Conservation (phyloP, 2,113 vertebrate genomes). For the Pelodiscus sinensis region DNA sequence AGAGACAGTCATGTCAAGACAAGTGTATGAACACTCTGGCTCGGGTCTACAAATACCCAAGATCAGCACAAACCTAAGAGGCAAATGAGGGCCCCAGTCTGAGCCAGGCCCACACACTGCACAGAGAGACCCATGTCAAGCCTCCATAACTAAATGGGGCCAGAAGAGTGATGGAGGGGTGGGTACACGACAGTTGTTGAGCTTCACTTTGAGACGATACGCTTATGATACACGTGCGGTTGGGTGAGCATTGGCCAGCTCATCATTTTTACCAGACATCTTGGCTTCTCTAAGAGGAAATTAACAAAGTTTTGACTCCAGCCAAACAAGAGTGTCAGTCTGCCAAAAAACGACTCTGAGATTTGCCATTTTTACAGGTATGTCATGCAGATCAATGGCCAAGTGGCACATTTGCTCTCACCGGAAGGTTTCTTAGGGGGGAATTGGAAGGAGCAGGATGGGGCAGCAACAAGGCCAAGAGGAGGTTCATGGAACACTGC, state of each 20-base stretch:
- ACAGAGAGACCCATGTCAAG: too few species aligned
- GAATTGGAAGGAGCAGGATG: neutral
- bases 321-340: neutral
- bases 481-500: neutral
- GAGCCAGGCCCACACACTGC: neutral
- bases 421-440: too few species aligned
- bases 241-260: neutral
- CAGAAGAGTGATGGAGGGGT: neutral
- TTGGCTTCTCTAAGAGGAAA: neutral
- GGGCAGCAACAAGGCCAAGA: neutral
- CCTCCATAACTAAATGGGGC: neutral
- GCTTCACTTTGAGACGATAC: neutral
- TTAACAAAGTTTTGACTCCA: neutral
- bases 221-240: neutral
- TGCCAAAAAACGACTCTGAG: neutral
- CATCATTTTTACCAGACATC: neutral
- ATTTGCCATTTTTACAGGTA: neutral
- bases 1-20: neutral
- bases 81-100: neutral
- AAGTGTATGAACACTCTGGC: neutral
- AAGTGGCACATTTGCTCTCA: neutral
- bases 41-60: slow-evolving; percentile 2
- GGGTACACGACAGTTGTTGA: neutral
- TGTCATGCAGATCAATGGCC: neutral
- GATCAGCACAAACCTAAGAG: neutral